Percentiles rank a stretch among this genome's conserved stretches.
Conservation (phyloP, 2,888 invertebrate species). For the Luperina nickerlii region DNA sequence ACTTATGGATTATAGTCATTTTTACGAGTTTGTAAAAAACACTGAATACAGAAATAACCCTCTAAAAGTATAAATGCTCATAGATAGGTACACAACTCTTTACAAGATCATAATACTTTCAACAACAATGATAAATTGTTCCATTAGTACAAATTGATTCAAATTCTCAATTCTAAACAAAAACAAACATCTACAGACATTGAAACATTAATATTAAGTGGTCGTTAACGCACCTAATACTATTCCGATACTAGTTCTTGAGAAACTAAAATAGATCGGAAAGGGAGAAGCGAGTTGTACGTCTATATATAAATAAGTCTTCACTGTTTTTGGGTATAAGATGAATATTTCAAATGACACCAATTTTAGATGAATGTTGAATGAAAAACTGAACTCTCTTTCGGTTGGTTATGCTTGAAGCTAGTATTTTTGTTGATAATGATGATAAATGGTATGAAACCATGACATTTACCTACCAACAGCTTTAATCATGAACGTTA, state of each 20-base stretch:
- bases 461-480: neutral
- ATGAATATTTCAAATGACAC: constrained; percentile 22
- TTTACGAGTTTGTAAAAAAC: neutral
- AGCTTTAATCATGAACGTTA: neutral
- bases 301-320: constrained; percentile 43
- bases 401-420: neutral
- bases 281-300: constrained; percentile 43
- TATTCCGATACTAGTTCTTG: constrained; percentile 42
- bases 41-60: neutral
- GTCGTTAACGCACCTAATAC: constrained; percentile 51
- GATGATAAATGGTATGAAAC: neutral
- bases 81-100: neutral
- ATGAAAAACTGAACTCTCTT: constrained; percentile 15
- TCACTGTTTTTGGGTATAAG: constrained; percentile 16
- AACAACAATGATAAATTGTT: constrained; percentile 5
- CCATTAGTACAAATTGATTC: constrained; percentile 4
- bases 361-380: constrained; percentile 24
- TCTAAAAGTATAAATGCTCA: neutral
- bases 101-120: neutral
- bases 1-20: neutral
- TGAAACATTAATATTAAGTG: constrained; percentile 49
- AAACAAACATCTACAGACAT: constrained; percentile 17
- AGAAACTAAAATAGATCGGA: constrained; percentile 53
- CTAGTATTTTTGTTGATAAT: constrained; percentile 2
- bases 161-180: constrained; percentile 23